These are phyloP conservation scores for Pseudorhombus dupliciocellatus DNA, from an alignment of 2,113 vertebrate species.

Conservation along the genomic window DNA sequence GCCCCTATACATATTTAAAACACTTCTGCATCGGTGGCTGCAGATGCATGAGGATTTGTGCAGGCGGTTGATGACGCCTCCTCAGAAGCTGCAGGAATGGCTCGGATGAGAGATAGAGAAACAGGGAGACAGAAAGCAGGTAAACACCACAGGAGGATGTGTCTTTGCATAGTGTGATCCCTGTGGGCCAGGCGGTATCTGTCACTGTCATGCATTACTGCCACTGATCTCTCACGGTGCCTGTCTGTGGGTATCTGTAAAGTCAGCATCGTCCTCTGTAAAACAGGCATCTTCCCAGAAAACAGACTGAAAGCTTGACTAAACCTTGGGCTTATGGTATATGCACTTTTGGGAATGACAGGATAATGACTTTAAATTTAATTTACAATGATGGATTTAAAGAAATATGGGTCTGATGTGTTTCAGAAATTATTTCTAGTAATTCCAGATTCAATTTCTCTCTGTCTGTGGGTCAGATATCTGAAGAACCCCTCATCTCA, in stretches of 20 bases:
- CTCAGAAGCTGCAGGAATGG: slow-evolving; percentile 2
- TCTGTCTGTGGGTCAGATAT: too few relatives aligned
- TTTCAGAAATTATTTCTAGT: too few relatives aligned
- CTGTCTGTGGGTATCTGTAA: slow-evolving; percentile 33
- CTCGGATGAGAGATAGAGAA: slow-evolving; percentile 10
- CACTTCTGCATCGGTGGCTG: neutral
- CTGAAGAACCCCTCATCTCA: too few relatives aligned
- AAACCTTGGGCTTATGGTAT: neutral
- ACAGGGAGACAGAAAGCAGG: slow-evolving; percentile 21
- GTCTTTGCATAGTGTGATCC: slow-evolving; percentile 24
- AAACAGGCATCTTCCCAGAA: slow-evolving; percentile 20
- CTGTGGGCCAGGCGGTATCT: slow-evolving; percentile 44
- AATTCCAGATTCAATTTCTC: too few relatives aligned
- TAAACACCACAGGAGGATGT: slow-evolving; percentile 22
- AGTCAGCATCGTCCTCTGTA: slow-evolving; percentile 38
- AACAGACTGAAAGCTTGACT: neutral
- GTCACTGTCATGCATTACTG: slow-evolving; percentile 39
- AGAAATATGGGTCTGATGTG: neutral
- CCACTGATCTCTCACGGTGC: slow-evolving; percentile 41
- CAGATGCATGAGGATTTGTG: neutral
- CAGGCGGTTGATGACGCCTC: slow-evolving; percentile 4
- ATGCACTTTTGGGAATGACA: neutral
- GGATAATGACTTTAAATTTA: slow-evolving; percentile 25
- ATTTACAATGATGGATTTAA: slow-evolving; percentile 1
- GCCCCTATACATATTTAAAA: neutral